phyloP scores from a whole-genome alignment of 2,888 invertebrate genomes.

The Machimus atricapillus region DNA sequence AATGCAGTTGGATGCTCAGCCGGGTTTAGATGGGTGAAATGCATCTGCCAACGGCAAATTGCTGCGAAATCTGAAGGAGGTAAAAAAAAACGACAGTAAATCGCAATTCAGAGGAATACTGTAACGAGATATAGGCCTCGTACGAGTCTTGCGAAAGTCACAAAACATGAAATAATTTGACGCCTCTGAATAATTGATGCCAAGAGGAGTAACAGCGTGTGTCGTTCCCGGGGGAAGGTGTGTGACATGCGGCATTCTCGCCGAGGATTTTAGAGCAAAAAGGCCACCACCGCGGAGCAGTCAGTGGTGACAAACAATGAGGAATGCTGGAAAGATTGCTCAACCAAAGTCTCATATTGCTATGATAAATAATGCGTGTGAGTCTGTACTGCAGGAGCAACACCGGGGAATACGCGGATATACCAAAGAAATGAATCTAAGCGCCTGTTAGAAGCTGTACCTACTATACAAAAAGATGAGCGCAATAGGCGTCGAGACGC shows the following conservation, averaged over 20 bases:
- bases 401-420: not conserved
- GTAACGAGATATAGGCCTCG: slow-evolving; percentile 27
- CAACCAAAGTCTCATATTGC: not conserved
- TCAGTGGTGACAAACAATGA: not conserved
- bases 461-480: not conserved
- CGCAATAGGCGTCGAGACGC: not conserved
- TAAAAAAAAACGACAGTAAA: not conserved
- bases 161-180: slow-evolving; percentile 41
- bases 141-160: slow-evolving; percentile 14
- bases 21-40: not conserved
- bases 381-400: not conserved
- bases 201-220: slow-evolving; percentile 14
- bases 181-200: slow-evolving; percentile 41
- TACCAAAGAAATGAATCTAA: not conserved
- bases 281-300: not conserved
- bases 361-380: not conserved
- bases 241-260: not conserved
- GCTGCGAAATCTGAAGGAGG: not conserved
- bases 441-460: not conserved
- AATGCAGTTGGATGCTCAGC: not conserved
- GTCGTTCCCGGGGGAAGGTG: not conserved
- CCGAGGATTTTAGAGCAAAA: not conserved
- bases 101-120: not conserved
- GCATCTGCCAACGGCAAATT: slow-evolving; percentile 10
- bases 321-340: not conserved